A percentile compares a stretch with the other conserved stretches of the same genome.
Evolutionary conservation across 1,140 invertebrate species (phyloP).

Genomic region (Neodiprion fabricii): DNA sequence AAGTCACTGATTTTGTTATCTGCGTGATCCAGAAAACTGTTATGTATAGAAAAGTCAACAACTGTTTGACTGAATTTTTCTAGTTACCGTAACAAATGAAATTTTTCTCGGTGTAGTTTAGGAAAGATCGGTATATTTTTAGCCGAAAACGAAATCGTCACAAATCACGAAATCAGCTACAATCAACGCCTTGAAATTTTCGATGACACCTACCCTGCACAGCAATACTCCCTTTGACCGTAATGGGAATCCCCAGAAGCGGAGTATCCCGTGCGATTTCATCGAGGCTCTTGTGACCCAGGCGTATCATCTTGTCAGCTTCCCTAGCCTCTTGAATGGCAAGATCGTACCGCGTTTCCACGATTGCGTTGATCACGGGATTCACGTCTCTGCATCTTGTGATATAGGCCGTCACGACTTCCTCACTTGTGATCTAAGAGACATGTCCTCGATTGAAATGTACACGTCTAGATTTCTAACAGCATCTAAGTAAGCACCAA

Average conservation of each 20-base stretch:
- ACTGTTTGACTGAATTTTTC: too few relatives aligned
- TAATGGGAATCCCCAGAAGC: conserved; percentile 72
- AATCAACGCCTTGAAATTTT: too few relatives aligned
- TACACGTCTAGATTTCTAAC: not conserved
- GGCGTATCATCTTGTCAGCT: conserved; percentile 59
- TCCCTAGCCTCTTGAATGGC: conserved; percentile 67
- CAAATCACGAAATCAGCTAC: too few relatives aligned
- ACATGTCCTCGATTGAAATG: conserved; percentile 23
- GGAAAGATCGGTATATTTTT: conserved; percentile 8
- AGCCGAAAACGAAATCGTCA: too few relatives aligned
- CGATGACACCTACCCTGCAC: conserved; percentile 62
- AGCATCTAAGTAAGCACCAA: conserved; percentile 2
- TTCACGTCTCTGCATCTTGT: conserved; percentile 71
- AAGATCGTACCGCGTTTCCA: conserved; percentile 69
- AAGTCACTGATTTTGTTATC: too few relatives aligned
- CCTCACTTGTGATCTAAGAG: conserved; percentile 62
- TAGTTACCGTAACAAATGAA: too few relatives aligned
- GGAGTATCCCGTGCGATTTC: conserved; percentile 64
- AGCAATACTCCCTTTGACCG: conserved; percentile 72
- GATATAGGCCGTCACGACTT: conserved; percentile 71
- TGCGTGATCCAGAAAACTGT: too few relatives aligned
- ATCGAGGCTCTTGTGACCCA: conserved; percentile 52
- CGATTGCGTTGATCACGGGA: conserved; percentile 73
- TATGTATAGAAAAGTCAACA: too few relatives aligned
- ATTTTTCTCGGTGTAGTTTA: too few relatives aligned